Conservation (phyloP, 37 sponge, comb jelly and placozoan genomes). For the Dysidea cf. avara region DNA sequence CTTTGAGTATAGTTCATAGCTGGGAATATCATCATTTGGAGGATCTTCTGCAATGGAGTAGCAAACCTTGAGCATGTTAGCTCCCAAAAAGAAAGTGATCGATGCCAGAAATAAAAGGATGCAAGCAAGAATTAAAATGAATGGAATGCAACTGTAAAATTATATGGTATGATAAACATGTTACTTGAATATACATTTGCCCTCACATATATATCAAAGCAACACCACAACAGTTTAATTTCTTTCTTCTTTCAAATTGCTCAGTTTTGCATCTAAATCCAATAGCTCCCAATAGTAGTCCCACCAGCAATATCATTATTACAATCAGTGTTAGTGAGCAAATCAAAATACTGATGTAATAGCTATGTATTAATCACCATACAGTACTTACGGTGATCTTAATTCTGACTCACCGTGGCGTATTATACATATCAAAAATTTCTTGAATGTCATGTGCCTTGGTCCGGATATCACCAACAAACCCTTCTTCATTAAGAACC, state of each 20-base stretch:
- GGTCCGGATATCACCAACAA: too few relatives aligned
- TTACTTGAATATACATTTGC: too few relatives aligned
- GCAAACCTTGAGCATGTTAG: conserved; percentile 58
- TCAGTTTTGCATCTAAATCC: conserved; percentile 34
- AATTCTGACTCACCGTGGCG: too few relatives aligned
- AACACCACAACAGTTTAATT: conserved; percentile 68
- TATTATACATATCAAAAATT: too few relatives aligned
- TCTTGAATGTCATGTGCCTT: too few relatives aligned
- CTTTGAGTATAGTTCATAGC: too few relatives aligned
- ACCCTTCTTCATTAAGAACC: too few relatives aligned
- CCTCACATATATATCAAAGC: too few relatives aligned
- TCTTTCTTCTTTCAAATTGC: conserved; percentile 22
- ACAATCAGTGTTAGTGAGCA: conserved; percentile 46
- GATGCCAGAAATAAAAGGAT: conserved; percentile 46
- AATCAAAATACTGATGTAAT: conserved; percentile 63
- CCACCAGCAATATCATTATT: conserved; percentile 29
- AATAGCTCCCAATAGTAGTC: conserved; percentile 40
- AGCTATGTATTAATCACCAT: conserved; percentile 28
- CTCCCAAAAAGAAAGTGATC: conserved; percentile 57
- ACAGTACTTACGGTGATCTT: too few relatives aligned
- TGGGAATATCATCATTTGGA: too few relatives aligned
- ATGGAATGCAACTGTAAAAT: too few relatives aligned
- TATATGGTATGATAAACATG: too few relatives aligned
- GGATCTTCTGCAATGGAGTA: conserved; percentile 25
- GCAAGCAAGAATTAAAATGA: conserved; percentile 40